Evolutionary conservation across 2,113 vertebrate species (phyloP).

Genomic region (Coryphaenoides rupestris): DNA sequence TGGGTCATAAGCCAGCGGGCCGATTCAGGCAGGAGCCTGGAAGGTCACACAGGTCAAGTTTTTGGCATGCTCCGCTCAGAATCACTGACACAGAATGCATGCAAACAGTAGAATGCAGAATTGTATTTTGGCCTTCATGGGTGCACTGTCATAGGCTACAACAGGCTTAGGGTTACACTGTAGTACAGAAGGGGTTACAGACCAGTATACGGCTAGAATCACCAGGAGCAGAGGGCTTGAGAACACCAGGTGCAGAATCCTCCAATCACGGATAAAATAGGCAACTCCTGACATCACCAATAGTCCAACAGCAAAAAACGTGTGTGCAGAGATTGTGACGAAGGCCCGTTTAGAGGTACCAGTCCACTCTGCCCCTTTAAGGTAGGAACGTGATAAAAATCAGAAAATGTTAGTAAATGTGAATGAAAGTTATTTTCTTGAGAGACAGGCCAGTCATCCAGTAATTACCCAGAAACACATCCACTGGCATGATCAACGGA

Average conservation of each 20-base stretch:
- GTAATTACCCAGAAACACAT: too few relatives aligned
- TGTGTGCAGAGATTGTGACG: constrained; percentile 70
- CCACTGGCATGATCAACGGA: too few relatives aligned
- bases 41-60: background rate
- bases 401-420: background rate
- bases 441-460: too few relatives aligned
- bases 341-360: constrained; percentile 72
- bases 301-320: constrained; percentile 66
- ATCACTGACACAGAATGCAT: too few relatives aligned
- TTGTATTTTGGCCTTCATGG: too few relatives aligned
- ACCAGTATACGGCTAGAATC: constrained; percentile 74
- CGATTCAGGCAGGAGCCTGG: constrained; percentile 84
- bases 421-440: too few relatives aligned
- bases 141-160: too few relatives aligned
- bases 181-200: constrained; percentile 30
- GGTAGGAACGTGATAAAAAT: background rate
- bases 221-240: constrained; percentile 60
- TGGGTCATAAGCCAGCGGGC: constrained; percentile 82
- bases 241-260: constrained; percentile 76
- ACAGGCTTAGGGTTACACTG: too few relatives aligned
- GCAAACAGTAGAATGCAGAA: too few relatives aligned
- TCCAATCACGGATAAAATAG: constrained; percentile 81
- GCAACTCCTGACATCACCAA: constrained; percentile 80
- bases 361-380: constrained; percentile 84
- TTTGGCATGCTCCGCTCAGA: too few relatives aligned